phyloP scores from a whole-genome alignment of 2,888 invertebrate genomes.

The Ennomos quercinarius region DNA sequence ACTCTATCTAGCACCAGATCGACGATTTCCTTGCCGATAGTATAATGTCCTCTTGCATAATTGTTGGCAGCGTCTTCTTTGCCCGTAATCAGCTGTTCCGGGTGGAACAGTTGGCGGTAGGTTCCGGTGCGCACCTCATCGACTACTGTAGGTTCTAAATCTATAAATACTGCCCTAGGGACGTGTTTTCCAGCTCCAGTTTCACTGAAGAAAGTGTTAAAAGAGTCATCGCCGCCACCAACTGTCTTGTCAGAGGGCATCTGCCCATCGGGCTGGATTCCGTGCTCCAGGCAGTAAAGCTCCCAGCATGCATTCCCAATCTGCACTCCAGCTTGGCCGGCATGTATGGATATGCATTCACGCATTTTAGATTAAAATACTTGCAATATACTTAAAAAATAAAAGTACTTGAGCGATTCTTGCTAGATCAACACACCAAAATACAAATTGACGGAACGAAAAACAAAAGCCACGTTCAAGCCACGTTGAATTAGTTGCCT shows the following conservation, averaged over 20 bases:
- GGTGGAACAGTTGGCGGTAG: constrained; percentile 98
- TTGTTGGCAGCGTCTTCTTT: constrained; percentile 99
- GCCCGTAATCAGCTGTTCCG: constrained; percentile 97
- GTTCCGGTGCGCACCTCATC: constrained; percentile 97
- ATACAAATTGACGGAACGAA: constrained; percentile 43
- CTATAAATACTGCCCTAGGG: constrained; percentile 96
- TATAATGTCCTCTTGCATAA: constrained; percentile 98
- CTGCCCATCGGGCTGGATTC: constrained; percentile 93
- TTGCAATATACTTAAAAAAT: constrained; percentile 64
- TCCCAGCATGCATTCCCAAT: constrained; percentile 96
- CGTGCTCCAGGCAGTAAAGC: constrained; percentile 92
- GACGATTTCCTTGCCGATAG: constrained; percentile 97
- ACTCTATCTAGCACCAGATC: constrained; percentile 95
- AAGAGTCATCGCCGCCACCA: constrained; percentile 96
- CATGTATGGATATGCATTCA: constrained; percentile 81
- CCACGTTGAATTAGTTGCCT: neutral
- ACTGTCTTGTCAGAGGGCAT: constrained; percentile 93
- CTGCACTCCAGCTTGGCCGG: constrained; percentile 89
- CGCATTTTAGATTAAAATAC: constrained; percentile 63
- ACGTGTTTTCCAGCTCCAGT: constrained; percentile 98
- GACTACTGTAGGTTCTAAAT: constrained; percentile 98
- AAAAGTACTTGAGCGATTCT: constrained; percentile 45
- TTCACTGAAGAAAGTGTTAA: constrained; percentile 97
- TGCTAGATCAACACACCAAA: constrained; percentile 49
- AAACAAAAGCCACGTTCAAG: constrained; percentile 27